These are phyloP conservation scores for Hirtodrosophila histrioides DNA, from an alignment of 2,888 invertebrate genomes.

Conservation along the genomic window DNA sequence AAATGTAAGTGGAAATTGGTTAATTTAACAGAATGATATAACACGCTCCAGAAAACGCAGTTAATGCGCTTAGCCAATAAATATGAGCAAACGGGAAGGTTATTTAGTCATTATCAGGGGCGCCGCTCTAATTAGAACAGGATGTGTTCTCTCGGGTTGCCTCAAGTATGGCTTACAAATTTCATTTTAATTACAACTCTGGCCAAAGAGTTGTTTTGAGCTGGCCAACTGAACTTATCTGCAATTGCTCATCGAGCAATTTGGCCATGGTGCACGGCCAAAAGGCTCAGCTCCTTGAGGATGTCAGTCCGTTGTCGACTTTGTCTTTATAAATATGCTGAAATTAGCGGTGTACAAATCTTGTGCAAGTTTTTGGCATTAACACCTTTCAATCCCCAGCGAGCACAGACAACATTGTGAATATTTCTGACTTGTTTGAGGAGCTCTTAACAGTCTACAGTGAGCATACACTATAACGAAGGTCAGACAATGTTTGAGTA, in stretches of 20 bases:
- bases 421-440: conserved; percentile 38
- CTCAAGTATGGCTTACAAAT: conserved; percentile 50
- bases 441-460: conserved; percentile 17
- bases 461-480: not conserved
- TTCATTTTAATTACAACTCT: conserved; percentile 67
- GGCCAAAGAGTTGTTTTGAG: conserved; percentile 47
- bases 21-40: conserved; percentile 73
- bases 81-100: conserved; percentile 25
- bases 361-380: conserved; percentile 79
- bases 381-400: conserved; percentile 75
- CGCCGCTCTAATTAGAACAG: conserved; percentile 58
- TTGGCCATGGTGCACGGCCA: conserved; percentile 19
- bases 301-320: conserved; percentile 71
- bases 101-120: conserved; percentile 64
- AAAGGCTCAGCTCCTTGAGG: conserved; percentile 18
- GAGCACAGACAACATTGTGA: conserved; percentile 55
- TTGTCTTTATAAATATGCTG: conserved; percentile 70
- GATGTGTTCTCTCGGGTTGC: conserved; percentile 44
- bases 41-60: conserved; percentile 29
- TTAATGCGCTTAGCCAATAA: conserved; percentile 37
- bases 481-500: not conserved
- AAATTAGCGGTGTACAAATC: conserved; percentile 77
- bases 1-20: conserved; percentile 55
- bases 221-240: conserved; percentile 43
- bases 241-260: conserved; percentile 62